phyloP scores from a whole-genome alignment of 2,797 vertebrate species.

The Ctenopoma multispine region DNA sequence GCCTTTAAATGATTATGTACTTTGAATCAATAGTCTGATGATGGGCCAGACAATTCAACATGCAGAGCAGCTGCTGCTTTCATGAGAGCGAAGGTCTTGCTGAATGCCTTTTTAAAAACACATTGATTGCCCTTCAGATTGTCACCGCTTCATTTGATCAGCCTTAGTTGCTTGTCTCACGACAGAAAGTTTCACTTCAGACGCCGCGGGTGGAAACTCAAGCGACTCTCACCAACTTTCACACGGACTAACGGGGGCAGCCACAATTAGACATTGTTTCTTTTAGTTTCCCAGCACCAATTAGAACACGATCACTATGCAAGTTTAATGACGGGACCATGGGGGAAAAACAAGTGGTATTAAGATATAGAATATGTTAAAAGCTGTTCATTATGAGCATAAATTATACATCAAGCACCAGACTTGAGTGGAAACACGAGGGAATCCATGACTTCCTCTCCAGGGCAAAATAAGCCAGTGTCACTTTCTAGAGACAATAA shows the following conservation, averaged over 20 bases:
- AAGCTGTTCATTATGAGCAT: conserved; percentile 81
- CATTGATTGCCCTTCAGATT: conserved; percentile 45
- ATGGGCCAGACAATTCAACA: conserved; percentile 30
- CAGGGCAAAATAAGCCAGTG: conserved; percentile 67
- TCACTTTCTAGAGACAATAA: conserved; percentile 75
- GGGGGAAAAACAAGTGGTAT: conserved; percentile 77
- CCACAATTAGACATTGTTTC: conserved; percentile 42
- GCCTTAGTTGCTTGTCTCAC: conserved; percentile 14
- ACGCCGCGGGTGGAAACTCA: conserved; percentile 46
- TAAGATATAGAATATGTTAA: conserved; percentile 85
- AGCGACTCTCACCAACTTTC: conserved; percentile 64
- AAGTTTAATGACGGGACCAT: conserved; percentile 80
- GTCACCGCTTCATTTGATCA: conserved; percentile 14
- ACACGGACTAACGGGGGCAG: conserved; percentile 66
- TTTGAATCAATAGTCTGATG: conserved; percentile 57
- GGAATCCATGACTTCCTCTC: conserved; percentile 67
- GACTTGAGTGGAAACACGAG: conserved; percentile 46
- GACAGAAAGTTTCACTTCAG: conserved; percentile 32
- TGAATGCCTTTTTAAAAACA: conserved; percentile 32
- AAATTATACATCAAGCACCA: conserved; percentile 77
- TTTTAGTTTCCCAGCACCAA: conserved; percentile 70
- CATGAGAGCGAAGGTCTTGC: conserved; percentile 39
- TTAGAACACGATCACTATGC: conserved; percentile 81
- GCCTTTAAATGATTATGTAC: conserved; percentile 56
- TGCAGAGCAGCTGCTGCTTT: conserved; percentile 43